Conservation (phyloP, 2,113 vertebrate species). For the Rhinoptilus africanus region DNA sequence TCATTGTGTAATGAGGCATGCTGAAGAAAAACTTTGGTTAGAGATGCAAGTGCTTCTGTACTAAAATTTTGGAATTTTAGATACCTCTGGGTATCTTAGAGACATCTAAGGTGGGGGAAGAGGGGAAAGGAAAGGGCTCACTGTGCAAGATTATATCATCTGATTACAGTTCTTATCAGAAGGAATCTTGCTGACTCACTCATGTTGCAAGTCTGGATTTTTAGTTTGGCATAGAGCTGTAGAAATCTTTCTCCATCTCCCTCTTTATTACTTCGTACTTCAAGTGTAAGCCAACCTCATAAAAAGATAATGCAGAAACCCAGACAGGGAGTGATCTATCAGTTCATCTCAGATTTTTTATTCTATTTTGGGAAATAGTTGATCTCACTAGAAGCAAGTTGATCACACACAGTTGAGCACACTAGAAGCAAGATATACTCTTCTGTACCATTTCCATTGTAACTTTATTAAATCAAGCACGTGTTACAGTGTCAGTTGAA, state of each 20-base stretch:
- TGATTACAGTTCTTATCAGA: background rate
- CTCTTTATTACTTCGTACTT: background rate
- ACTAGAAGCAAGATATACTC: background rate
- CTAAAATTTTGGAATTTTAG: background rate
- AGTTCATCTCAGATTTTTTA: background rate
- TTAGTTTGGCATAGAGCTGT: background rate
- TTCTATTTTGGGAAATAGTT: background rate
- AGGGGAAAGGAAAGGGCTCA: background rate
- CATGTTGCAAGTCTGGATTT: background rate
- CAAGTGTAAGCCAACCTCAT: fast-evolving
- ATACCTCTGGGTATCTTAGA: background rate
- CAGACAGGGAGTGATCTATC: background rate
- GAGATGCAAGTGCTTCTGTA: background rate
- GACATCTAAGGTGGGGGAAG: background rate
- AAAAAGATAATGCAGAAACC: background rate
- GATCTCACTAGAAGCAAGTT: background rate
- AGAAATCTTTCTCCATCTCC: background rate
- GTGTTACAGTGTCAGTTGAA: background rate
- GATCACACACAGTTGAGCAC: background rate
- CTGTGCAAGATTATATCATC: background rate
- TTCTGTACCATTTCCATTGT: background rate
- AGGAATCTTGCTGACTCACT: background rate
- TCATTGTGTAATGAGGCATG: slow-evolving; percentile 39
- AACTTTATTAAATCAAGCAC: background rate
- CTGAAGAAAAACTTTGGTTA: background rate